Conservation (phyloP, 2,113 vertebrate species). For the Pardalotus punctatus region DNA sequence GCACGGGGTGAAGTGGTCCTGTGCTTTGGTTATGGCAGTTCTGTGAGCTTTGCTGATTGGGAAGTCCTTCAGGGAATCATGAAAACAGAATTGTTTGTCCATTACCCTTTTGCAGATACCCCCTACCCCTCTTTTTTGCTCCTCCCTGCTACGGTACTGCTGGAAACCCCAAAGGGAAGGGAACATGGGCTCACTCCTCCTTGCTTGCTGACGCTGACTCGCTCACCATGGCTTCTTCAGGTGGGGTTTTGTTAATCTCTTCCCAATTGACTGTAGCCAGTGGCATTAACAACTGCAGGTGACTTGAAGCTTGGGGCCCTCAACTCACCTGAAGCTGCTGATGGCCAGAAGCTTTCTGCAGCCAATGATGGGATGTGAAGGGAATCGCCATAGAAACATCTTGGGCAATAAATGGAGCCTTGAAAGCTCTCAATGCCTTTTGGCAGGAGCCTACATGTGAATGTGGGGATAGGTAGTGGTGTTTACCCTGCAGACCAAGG, state of each 20-base stretch:
- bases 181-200: rapidly evolving
- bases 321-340: constrained; percentile 26
- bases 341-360: constrained; percentile 28
- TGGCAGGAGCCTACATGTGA: neutral
- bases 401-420: constrained; percentile 10
- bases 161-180: neutral
- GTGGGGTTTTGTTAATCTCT: neutral
- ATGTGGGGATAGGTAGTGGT: neutral
- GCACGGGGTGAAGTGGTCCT: neutral
- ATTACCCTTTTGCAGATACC: neutral
- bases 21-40: neutral
- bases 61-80: neutral
- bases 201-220: neutral
- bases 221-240: neutral
- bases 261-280: neutral
- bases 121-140: neutral
- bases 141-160: neutral
- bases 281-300: neutral
- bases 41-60: neutral
- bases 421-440: neutral
- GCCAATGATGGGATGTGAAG: constrained; percentile 23
- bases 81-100: neutral
- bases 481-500: neutral
- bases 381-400: constrained; percentile 56
- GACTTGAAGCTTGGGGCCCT: neutral